Evolutionary conservation across 2,888 invertebrate species (phyloP).

Genomic region (Drosophila parthenogenetica): DNA sequence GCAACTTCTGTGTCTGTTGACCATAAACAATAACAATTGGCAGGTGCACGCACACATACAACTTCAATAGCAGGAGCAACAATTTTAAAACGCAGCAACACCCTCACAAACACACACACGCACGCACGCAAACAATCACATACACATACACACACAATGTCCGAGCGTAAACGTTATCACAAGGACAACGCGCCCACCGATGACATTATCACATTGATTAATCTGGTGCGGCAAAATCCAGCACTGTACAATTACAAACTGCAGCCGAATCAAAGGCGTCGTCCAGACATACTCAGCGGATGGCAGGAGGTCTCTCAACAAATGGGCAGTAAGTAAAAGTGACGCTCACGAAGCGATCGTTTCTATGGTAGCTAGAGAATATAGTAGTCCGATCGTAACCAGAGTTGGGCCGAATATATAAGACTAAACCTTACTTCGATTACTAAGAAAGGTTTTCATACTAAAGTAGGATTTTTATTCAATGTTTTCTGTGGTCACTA

Average conservation of each 20-base stretch:
- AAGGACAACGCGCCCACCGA: conserved; percentile 82
- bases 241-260: conserved; percentile 83
- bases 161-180: conserved; percentile 86
- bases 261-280: conserved; percentile 79
- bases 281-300: conserved; percentile 79
- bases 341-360: too few relatives aligned
- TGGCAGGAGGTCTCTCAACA: conserved; percentile 81
- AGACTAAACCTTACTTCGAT: too few relatives aligned
- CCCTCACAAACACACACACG: neutral
- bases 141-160: conserved; percentile 90
- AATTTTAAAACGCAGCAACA: conserved; percentile 3
- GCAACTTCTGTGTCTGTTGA: neutral
- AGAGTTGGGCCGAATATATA: too few relatives aligned
- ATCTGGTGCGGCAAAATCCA: conserved; percentile 83
- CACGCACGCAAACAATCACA: neutral
- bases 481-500: too few relatives aligned
- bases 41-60: conserved; percentile 11
- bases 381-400: too few relatives aligned
- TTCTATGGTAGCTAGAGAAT: too few relatives aligned
- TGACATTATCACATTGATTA: conserved; percentile 81
- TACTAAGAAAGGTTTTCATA: too few relatives aligned
- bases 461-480: too few relatives aligned
- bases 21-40: conserved; percentile 37
- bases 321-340: conserved; percentile 78
- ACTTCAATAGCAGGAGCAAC: conserved; percentile 9